phyloP scores from a whole-genome alignment of 2,797 vertebrate species.

The Poeciliopsis presidionis region DNA sequence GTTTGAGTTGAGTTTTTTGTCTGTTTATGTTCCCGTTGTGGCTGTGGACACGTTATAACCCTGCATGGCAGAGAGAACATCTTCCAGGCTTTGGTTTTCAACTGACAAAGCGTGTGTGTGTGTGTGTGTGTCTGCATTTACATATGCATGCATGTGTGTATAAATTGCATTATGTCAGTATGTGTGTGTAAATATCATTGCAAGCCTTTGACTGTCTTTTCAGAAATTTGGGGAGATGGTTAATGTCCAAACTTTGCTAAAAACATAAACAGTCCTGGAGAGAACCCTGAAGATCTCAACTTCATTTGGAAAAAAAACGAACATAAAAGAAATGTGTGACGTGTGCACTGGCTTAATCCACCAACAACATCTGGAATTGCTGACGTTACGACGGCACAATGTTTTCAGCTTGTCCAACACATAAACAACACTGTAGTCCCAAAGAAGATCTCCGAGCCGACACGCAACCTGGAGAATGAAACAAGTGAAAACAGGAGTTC shows the following conservation, averaged over 20 bases:
- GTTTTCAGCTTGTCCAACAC: conserved; percentile 79
- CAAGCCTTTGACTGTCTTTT: not conserved
- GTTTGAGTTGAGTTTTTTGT: conserved; percentile 41
- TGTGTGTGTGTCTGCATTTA: conserved; percentile 62
- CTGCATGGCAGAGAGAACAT: conserved; percentile 97
- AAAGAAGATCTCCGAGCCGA: conserved; percentile 81
- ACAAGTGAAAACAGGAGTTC: conserved; percentile 8
- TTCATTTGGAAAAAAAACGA: conserved; percentile 50
- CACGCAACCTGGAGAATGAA: conserved; percentile 77
- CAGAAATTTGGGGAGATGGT: conserved; percentile 39
- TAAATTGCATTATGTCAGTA: conserved; percentile 17
- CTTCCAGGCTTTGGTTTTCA: conserved; percentile 90
- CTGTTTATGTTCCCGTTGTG: conserved; percentile 55
- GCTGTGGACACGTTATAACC: conserved; percentile 76
- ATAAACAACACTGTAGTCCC: conserved; percentile 88
- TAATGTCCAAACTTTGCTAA: conserved; percentile 45
- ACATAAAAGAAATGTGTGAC: conserved; percentile 40
- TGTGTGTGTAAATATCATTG: conserved; percentile 46
- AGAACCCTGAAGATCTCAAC: conserved; percentile 76
- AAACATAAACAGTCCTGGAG: conserved; percentile 65
- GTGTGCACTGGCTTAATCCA: conserved; percentile 51
- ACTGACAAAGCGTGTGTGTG: conserved; percentile 67
- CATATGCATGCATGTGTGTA: conserved; percentile 42
- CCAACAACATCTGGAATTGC: conserved; percentile 55
- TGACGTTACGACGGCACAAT: conserved; percentile 75